These are phyloP conservation scores for Caenorhabditis panamensis DNA, from an alignment of 2,888 invertebrate genomes.

Conservation along the genomic window DNA sequence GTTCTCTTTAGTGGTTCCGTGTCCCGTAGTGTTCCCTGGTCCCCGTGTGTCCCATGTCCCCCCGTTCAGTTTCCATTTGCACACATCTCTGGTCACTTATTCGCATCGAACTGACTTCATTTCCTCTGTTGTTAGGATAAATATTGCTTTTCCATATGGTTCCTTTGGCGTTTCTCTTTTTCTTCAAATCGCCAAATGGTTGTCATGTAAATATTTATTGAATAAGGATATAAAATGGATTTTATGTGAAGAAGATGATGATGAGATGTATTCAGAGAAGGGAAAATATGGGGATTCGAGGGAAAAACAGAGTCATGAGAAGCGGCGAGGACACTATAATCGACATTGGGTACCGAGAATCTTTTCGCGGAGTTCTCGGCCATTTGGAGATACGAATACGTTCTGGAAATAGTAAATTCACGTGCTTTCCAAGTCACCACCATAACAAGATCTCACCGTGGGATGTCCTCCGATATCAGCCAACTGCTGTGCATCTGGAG, in stretches of 20 bases:
- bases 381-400: conserved; percentile 62
- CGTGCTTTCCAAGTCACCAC: not conserved
- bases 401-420: conserved; percentile 53
- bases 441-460: conserved; percentile 18
- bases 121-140: conserved; percentile 42
- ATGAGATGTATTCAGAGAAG: not conserved
- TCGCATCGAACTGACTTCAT: not conserved
- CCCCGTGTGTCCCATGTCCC: conserved; percentile 22
- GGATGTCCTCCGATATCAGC: conserved; percentile 63
- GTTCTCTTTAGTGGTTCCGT: not conserved
- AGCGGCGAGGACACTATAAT: conserved; percentile 7
- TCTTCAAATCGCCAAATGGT: not conserved
- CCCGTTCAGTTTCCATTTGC: conserved; percentile 17
- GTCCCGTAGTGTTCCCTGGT: conserved; percentile 18
- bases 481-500: conserved; percentile 69
- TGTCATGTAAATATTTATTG: conserved; percentile 56
- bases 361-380: conserved; percentile 61
- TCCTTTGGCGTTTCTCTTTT: not conserved
- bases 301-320: conserved; percentile 7
- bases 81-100: conserved; percentile 3
- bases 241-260: conserved; percentile 10
- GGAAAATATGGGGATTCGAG: not conserved
- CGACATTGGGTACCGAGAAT: conserved; percentile 59
- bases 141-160: conserved; percentile 27
- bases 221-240: conserved; percentile 29